Evolutionary conservation across 2,888 invertebrate species (phyloP).

Genomic region (Athrips mouffetella): DNA sequence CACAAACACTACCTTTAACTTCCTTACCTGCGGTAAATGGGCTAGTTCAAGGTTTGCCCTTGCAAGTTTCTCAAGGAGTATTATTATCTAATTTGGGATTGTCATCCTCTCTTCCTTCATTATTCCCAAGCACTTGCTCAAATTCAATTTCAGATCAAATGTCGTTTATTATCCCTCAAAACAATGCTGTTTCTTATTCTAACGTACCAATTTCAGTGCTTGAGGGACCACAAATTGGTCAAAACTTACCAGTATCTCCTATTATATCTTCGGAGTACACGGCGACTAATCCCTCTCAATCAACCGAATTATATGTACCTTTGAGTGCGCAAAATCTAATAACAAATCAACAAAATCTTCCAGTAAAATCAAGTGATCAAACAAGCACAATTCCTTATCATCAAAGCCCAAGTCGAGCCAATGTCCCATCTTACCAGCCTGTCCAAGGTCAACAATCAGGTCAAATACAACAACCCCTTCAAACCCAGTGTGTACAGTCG

Average conservation of each 20-base stretch:
- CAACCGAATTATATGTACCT: background rate
- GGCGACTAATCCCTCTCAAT: background rate
- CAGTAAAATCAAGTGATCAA: background rate
- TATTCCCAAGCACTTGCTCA: constrained; percentile 8
- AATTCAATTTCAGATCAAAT: constrained; percentile 9
- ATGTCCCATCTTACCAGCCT: background rate
- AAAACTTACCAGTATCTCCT: background rate
- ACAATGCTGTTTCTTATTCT: constrained; percentile 9
- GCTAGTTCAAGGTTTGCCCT: constrained; percentile 7
- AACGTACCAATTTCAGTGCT: constrained; percentile 14
- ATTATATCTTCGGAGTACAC: background rate
- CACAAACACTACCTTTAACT: background rate
- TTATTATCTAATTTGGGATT: constrained; percentile 15
- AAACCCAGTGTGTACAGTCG: background rate
- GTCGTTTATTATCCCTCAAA: constrained; percentile 15
- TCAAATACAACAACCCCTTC: background rate
- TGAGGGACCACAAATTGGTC: background rate
- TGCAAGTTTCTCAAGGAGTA: constrained; percentile 18
- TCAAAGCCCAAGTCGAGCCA: background rate
- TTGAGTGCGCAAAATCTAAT: background rate
- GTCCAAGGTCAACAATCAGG: background rate
- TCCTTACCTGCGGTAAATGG: constrained; percentile 14
- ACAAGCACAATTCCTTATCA: background rate
- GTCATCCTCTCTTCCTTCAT: constrained; percentile 13
- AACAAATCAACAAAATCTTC: background rate